phyloP scores from a whole-genome alignment of 2,113 vertebrate species.

The Heloderma charlesbogerti region DNA sequence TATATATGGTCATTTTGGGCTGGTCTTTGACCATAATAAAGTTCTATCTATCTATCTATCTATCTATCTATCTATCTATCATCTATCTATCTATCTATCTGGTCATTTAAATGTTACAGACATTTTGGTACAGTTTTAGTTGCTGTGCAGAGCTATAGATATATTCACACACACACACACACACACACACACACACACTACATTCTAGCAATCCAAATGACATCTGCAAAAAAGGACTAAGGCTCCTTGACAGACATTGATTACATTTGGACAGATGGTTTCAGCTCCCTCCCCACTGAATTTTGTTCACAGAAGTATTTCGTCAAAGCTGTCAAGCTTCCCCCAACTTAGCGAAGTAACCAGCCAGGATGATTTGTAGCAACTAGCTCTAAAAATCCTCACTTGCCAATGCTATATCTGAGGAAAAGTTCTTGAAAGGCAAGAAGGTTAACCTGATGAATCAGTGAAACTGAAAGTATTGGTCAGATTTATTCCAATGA shows the following conservation, averaged over 20 bases:
- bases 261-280: conserved; percentile 59
- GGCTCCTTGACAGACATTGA: conserved; percentile 54
- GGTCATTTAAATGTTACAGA: no score
- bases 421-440: conserved; percentile 59
- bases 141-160: not conserved
- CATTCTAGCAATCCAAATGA: conserved; percentile 36
- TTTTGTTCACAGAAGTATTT: conserved; percentile 69
- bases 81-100: no score
- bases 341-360: conserved; percentile 56
- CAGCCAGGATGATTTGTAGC: conserved; percentile 61
- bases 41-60: no score
- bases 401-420: conserved; percentile 39
- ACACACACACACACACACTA: not conserved
- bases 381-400: conserved; percentile 54
- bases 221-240: conserved; percentile 36
- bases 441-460: conserved; percentile 67
- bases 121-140: not conserved
- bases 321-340: conserved; percentile 64
- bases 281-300: conserved; percentile 27
- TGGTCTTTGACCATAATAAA: no score
- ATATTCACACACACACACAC: not conserved
- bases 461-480: conserved; percentile 43
- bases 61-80: no score
- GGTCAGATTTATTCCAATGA: not conserved
- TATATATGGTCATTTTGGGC: no score